Evolutionary conservation across 2,113 vertebrate genomes (phyloP).

Genomic region (Otocyon megalotis): DNA sequence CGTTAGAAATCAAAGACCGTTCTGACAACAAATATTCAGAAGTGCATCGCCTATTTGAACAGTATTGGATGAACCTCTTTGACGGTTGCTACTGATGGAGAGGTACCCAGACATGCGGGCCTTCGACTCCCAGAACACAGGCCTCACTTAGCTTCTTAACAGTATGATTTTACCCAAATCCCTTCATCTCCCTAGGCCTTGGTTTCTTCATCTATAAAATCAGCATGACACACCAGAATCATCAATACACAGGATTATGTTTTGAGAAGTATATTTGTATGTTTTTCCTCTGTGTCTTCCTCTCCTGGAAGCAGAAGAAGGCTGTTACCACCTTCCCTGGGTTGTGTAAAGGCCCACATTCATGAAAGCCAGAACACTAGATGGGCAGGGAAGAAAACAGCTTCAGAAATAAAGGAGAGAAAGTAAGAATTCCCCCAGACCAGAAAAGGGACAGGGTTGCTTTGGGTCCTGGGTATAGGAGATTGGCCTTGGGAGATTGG

Average conservation of each 20-base stretch:
- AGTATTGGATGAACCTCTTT: not conserved
- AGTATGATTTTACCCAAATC: not conserved
- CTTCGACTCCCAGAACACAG: not conserved
- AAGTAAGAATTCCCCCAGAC: not conserved
- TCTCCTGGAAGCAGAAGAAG: not conserved
- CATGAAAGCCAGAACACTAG: not conserved
- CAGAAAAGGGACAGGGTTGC: not conserved
- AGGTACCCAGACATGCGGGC: not conserved
- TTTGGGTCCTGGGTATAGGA: not conserved
- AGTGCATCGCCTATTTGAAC: rapidly evolving
- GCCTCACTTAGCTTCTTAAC: not conserved
- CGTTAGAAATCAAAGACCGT: rapidly evolving
- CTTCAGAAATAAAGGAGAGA: not conserved
- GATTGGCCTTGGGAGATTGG: not conserved
- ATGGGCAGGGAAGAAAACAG: not conserved
- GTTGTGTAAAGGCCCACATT: not conserved
- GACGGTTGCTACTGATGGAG: not conserved
- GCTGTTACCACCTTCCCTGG: too few relatives aligned
- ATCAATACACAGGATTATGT: too few relatives aligned
- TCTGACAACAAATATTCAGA: not conserved
- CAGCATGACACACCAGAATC: not conserved
- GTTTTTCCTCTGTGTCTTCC: not conserved
- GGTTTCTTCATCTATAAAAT: not conserved
- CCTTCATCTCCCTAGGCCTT: not conserved
- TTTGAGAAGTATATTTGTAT: too few relatives aligned